Conservation (phyloP, 2,113 vertebrate genomes). For the Seriola dumerili region DNA sequence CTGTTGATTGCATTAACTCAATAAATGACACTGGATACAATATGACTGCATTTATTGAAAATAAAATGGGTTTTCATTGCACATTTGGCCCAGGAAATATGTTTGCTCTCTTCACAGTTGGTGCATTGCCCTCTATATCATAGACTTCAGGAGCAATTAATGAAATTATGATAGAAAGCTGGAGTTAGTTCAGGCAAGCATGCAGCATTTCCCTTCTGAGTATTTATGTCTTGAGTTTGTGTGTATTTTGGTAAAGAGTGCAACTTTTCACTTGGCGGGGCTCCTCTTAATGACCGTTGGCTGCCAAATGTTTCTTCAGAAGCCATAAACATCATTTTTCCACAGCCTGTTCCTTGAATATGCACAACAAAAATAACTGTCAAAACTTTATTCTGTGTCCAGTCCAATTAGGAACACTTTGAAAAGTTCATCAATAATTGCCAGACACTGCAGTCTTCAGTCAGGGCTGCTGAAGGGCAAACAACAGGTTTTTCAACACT, state of each 20-base stretch:
- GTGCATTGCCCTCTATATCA: conserved; percentile 70
- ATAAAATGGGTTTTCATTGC: conserved; percentile 47
- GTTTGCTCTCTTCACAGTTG: conserved; percentile 70
- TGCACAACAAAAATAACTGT: conserved; percentile 78
- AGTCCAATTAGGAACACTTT: conserved; percentile 83
- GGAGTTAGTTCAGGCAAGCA: conserved; percentile 76
- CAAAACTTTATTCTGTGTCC: conserved; percentile 79
- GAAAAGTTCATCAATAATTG: conserved; percentile 72
- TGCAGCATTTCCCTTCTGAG: conserved; percentile 74
- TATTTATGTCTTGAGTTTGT: conserved; percentile 78
- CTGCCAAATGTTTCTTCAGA: conserved; percentile 82
- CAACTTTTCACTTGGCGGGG: conserved; percentile 82
- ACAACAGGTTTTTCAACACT: conserved; percentile 42
- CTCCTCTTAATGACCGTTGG: conserved; percentile 80
- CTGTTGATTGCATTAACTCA: conserved; percentile 23
- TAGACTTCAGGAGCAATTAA: conserved; percentile 80
- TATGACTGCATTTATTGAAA: conserved; percentile 38
- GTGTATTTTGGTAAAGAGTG: conserved; percentile 80
- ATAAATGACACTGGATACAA: conserved; percentile 48
- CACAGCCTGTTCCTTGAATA: conserved; percentile 77
- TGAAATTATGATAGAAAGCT: conserved; percentile 79
- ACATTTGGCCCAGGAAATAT: conserved; percentile 69
- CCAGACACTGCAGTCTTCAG: conserved; percentile 61
- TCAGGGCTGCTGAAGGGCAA: conserved; percentile 62
- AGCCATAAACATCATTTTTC: conserved; percentile 78